Percentiles rank a stretch among this genome's conserved stretches.
Evolutionary conservation across 2,888 invertebrate genomes (phyloP).

Genomic region (Epinotia brunnichana): DNA sequence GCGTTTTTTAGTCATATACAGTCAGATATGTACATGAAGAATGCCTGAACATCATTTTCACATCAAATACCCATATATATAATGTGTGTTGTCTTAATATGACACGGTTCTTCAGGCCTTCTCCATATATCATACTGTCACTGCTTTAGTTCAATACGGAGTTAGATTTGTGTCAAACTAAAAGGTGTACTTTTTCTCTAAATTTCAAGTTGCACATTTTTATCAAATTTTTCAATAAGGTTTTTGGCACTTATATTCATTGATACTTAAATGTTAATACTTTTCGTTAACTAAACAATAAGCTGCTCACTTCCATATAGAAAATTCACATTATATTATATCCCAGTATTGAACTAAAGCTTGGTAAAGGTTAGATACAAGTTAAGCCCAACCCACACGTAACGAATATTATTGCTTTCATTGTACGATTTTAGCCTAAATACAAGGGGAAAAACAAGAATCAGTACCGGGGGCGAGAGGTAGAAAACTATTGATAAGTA

Average conservation of each 20-base stretch:
- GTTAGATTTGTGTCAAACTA: neutral
- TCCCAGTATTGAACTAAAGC: constrained; percentile 23
- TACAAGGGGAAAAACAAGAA: constrained; percentile 9
- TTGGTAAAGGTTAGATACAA: constrained; percentile 17
- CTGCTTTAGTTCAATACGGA: constrained; percentile 19
- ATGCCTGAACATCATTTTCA: constrained; percentile 3
- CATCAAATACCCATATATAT: neutral
- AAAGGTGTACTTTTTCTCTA: neutral
- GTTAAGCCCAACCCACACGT: constrained; percentile 28
- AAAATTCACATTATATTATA: neutral
- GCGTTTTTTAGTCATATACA: constrained; percentile 16
- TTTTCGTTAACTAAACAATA: neutral
- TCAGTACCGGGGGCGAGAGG: constrained; percentile 6
- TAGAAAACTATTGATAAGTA: neutral
- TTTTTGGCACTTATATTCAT: constrained; percentile 18
- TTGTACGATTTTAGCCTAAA: constrained; percentile 26
- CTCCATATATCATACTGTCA: neutral
- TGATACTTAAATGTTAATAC: constrained; percentile 5
- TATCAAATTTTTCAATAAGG: neutral
- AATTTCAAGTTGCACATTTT: neutral
- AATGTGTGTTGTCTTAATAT: neutral
- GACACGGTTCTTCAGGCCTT: neutral
- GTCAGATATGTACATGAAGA: constrained; percentile 9
- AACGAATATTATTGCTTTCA: constrained; percentile 31
- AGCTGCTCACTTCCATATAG: neutral